Conservation (phyloP, 2,113 vertebrate species). For the Chaenogobius annularis region DNA sequence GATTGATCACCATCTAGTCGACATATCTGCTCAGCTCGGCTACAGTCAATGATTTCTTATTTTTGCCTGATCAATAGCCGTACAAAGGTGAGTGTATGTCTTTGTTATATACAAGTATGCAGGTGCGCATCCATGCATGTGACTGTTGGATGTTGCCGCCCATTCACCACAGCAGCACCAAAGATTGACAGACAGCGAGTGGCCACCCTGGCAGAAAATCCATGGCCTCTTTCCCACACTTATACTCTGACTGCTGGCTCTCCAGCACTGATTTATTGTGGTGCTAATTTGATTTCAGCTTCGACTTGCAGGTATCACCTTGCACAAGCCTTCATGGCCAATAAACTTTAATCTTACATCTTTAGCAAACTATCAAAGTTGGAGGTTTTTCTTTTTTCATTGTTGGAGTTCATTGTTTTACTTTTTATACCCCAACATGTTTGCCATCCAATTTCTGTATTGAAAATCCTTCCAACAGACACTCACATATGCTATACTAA, state of each 20-base stretch:
- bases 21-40: constrained; percentile 32
- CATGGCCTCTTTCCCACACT: constrained; percentile 64
- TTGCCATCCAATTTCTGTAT: neutral
- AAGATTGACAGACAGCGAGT: constrained; percentile 63
- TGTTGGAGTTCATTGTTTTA: neutral
- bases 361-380: neutral
- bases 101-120: constrained; percentile 9
- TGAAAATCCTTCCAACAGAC: neutral
- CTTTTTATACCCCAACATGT: neutral
- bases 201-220: constrained; percentile 65
- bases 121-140: constrained; percentile 3
- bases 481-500: too few species aligned
- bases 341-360: neutral
- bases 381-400: neutral
- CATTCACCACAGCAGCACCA: constrained; percentile 13
- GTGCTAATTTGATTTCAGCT: constrained; percentile 68
- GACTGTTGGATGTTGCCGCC: constrained; percentile 31
- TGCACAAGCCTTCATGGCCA: constrained; percentile 12
- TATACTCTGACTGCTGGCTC: constrained; percentile 58
- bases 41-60: constrained; percentile 59
- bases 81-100: neutral
- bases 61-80: constrained; percentile 48
- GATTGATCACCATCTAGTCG: constrained; percentile 58
- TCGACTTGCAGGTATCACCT: constrained; percentile 36
- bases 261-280: constrained; percentile 67